Base-by-base conservation (phyloP, 2,888 invertebrate genomes). In the Sminthurides aquaticus region DNA sequence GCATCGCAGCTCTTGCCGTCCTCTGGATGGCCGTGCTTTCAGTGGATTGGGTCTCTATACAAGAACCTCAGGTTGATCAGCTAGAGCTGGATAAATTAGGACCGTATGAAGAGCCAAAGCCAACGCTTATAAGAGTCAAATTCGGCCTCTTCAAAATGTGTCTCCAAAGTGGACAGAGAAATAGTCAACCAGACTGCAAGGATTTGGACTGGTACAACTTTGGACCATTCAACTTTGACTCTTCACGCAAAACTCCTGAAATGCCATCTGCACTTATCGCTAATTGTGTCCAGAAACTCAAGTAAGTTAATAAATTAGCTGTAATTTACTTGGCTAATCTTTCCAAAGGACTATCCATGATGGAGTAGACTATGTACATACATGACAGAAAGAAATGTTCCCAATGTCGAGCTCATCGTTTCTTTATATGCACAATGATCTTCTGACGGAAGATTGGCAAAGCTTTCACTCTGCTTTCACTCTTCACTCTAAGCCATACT, bases 61-160 rank as follows among this genome's bases (percentile, higher is more conserved):
- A 71, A 62, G 73, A 73, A 56, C 73, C 73, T 18, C 68, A 68
- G 62, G 64, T 73, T 34, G 71, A 73, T 54, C 69, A 69, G 52
- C 57, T 69, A 15, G 71, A 71, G 34, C 63, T 73, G 55, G 71
- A 73, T 52, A 73, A 73, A 58, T 58, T 73, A 27, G 69, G 70
- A 11, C 73, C 71, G 15, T 70, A 73, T 60, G 73, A 71, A 27
- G 69, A 71, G 54, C 71, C 71, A 2, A 71, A 67, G 26, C 73
- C 73, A 3, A 68, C 69, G 63, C 57, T 73, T 3, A 71, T 73
- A 48, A 65, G 69, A 29, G 71, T 70, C 52, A 68, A 70, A 24
- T 71, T 73, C 52, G 73, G 73, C 2, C 67, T 73, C 2, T 73
- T 73, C 48, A 73, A 73, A 67, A 69, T 71, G 70, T 73, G 73